Percentiles rank a stretch among this genome's conserved stretches.
phyloP scores from a whole-genome alignment of 2,113 vertebrate genomes.

The Lamprotornis superbus region DNA sequence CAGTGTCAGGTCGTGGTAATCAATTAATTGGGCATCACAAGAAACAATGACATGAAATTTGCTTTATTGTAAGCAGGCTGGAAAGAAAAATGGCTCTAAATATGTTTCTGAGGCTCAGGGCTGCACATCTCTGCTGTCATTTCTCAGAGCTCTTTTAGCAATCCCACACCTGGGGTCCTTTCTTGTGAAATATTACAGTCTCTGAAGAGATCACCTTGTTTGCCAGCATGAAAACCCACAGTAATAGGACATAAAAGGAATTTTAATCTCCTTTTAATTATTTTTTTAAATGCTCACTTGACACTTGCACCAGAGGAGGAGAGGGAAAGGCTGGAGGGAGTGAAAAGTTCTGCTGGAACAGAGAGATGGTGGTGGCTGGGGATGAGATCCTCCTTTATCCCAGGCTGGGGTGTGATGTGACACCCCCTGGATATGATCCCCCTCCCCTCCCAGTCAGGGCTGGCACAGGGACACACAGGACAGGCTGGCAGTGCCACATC shows the following conservation, averaged over 20 bases:
- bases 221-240: neutral
- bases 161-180: neutral
- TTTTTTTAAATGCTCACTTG: neutral
- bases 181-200: accelerated
- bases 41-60: neutral
- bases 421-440: too few relatives aligned
- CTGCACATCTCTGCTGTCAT: neutral
- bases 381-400: accelerated
- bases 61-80: neutral
- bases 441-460: neutral
- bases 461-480: neutral
- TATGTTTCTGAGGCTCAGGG: neutral
- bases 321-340: neutral
- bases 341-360: neutral
- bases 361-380: neutral
- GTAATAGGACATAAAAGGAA: neutral
- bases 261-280: neutral
- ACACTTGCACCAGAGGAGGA: neutral
- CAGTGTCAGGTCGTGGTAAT: neutral
- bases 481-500: neutral
- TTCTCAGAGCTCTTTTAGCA: neutral
- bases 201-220: neutral
- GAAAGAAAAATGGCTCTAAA: neutral
- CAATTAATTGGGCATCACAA: neutral
- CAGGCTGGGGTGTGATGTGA: neutral